A percentile compares a stretch with the other conserved stretches of the same genome.
Evolutionary conservation across 2,113 vertebrate species (phyloP).

Genomic region (Aptenodytes patagonicus): DNA sequence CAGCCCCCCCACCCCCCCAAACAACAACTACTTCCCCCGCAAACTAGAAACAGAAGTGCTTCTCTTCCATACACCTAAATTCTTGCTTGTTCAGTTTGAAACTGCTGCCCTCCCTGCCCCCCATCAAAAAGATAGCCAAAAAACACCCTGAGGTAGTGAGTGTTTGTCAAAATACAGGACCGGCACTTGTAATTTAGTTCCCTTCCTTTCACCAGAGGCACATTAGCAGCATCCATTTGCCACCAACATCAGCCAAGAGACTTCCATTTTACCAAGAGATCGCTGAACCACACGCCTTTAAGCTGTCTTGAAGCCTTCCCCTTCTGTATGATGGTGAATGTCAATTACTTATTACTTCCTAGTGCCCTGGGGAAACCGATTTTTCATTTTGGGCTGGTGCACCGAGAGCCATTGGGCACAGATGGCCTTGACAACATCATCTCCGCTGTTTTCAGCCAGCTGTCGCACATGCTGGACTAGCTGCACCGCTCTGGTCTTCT

Average conservation of each 20-base stretch:
- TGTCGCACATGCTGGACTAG: conserved; percentile 85
- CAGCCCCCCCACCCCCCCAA: too few relatives aligned
- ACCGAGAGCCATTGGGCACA: conserved; percentile 91
- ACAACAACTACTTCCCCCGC: neutral
- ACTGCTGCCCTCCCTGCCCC: neutral
- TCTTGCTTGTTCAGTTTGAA: conserved; percentile 18
- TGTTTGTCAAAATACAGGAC: conserved; percentile 53
- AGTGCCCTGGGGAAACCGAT: conserved; percentile 34
- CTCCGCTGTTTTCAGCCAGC: conserved; percentile 80
- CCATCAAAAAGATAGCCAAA: neutral
- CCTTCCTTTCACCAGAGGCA: conserved; percentile 30
- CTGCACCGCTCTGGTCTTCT: conserved; percentile 78
- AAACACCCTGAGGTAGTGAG: conserved; percentile 73
- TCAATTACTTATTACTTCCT: conserved; percentile 61
- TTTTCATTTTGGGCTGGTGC: conserved; percentile 74
- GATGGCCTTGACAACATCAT: conserved; percentile 88
- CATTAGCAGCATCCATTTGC: neutral
- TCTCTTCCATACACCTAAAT: conserved; percentile 20
- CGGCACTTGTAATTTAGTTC: conserved; percentile 72
- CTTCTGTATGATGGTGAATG: rapidly evolving
- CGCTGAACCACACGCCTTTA: neutral
- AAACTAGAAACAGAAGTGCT: neutral
- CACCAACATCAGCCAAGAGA: neutral
- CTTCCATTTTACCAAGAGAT: neutral
- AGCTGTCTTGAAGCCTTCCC: neutral